Percentiles rank a stretch among this genome's conserved stretches.
Evolutionary conservation across 2,888 invertebrate species (phyloP).

Genomic region (Melanargia galathea): DNA sequence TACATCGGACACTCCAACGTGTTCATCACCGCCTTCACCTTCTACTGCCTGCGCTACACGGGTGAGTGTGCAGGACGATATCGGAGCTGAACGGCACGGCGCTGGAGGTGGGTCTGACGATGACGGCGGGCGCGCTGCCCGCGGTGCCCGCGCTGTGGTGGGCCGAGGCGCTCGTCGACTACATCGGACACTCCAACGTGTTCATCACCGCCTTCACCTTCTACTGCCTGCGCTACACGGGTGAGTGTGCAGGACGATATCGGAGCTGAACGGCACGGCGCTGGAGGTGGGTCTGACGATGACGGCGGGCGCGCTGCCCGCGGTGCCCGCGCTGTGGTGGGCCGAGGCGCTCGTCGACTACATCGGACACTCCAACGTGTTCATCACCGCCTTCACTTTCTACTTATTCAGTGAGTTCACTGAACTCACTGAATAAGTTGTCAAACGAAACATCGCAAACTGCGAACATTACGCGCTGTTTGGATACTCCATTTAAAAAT

Average conservation of each 20-base stretch:
- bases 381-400: constrained; percentile 91
- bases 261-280: constrained; percentile 76
- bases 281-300: constrained; percentile 85
- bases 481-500: too few species aligned
- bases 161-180: constrained; percentile 92
- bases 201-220: constrained; percentile 91
- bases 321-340: constrained; percentile 87
- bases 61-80: constrained; percentile 78
- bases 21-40: constrained; percentile 90
- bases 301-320: constrained; percentile 86
- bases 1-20: constrained; percentile 92
- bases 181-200: constrained; percentile 91
- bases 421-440: too few species aligned
- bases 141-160: constrained; percentile 88
- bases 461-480: too few species aligned
- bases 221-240: constrained; percentile 89
- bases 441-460: too few species aligned
- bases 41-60: constrained; percentile 90
- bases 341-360: constrained; percentile 92
- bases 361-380: constrained; percentile 90
- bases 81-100: constrained; percentile 76
- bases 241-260: constrained; percentile 79
- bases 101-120: constrained; percentile 84
- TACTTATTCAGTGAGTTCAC: too few species aligned
- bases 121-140: constrained; percentile 86